Conservation (phyloP, 2,888 invertebrate species). For the Agrenia bidenticulata region DNA sequence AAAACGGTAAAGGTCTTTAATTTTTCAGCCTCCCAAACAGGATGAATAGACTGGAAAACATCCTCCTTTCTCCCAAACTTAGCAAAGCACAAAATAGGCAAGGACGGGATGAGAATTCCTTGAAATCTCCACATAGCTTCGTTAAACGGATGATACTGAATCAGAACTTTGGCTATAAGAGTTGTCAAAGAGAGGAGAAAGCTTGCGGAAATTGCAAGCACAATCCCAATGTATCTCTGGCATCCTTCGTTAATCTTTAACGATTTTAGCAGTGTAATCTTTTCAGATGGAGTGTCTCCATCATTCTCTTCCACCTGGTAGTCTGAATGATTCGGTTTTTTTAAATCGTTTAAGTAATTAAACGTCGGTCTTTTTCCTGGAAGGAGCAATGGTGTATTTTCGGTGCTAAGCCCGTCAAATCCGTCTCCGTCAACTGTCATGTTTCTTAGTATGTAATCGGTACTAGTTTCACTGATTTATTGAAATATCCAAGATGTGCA, state of each 20-base stretch:
- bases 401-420: background rate
- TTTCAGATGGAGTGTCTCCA: background rate
- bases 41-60: constrained; percentile 33
- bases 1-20: constrained; percentile 36
- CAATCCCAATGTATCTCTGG: constrained; percentile 30
- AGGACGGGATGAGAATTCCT: constrained; percentile 40
- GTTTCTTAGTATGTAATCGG: background rate
- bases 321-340: constrained; percentile 11
- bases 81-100: constrained; percentile 34
- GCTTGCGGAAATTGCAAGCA: constrained; percentile 37
- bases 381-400: constrained; percentile 22
- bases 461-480: background rate
- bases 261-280: background rate
- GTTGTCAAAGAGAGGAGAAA: constrained; percentile 37
- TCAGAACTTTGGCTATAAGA: constrained; percentile 37
- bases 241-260: constrained; percentile 2
- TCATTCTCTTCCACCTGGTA: background rate
- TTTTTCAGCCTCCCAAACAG: constrained; percentile 22
- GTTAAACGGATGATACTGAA: constrained; percentile 45
- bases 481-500: background rate
- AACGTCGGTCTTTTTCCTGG: constrained; percentile 18
- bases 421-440: background rate
- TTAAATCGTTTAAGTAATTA: constrained; percentile 16
- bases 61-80: constrained; percentile 28
- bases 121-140: constrained; percentile 45